Evolutionary conservation across 2,888 invertebrate genomes (phyloP).

Genomic region (Pollenia amentaria): DNA sequence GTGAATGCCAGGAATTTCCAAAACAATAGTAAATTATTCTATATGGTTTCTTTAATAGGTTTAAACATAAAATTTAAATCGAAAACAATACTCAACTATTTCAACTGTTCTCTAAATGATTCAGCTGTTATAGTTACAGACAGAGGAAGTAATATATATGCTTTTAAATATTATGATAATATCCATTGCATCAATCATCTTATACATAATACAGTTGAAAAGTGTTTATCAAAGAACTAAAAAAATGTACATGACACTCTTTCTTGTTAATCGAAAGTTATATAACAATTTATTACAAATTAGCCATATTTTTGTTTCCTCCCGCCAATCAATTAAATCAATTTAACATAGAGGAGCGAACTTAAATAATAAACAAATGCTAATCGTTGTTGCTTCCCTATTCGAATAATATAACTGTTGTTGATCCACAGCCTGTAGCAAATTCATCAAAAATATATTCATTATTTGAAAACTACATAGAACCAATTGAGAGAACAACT

Average conservation of each 20-base stretch:
- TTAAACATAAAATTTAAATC: constrained; percentile 54
- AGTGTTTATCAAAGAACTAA: constrained; percentile 54
- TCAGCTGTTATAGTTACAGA: constrained; percentile 45
- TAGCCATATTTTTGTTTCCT: constrained; percentile 58
- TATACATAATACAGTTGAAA: constrained; percentile 54
- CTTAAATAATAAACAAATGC: constrained; percentile 24
- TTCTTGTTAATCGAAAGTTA: constrained; percentile 49
- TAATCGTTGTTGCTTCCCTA: constrained; percentile 43
- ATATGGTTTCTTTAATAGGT: constrained; percentile 8
- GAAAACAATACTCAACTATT: constrained; percentile 46
- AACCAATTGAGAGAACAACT: constrained; percentile 11
- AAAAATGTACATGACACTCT: constrained; percentile 44
- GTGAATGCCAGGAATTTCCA: constrained; percentile 52
- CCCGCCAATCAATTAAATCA: constrained; percentile 49
- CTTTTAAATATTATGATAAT: constrained; percentile 51
- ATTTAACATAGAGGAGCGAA: constrained; percentile 59
- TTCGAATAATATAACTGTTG: constrained; percentile 57
- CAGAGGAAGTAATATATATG: constrained; percentile 54
- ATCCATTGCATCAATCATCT: constrained; percentile 58
- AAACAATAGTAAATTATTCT: constrained; percentile 24
- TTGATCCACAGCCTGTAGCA: background rate
- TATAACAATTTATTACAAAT: constrained; percentile 52
- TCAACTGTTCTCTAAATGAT: constrained; percentile 58
- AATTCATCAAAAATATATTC: constrained; percentile 33
- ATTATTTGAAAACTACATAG: constrained; percentile 47